Base-by-base conservation (phyloP, 2,113 vertebrate genomes). In the Gavialis gangeticus region DNA sequence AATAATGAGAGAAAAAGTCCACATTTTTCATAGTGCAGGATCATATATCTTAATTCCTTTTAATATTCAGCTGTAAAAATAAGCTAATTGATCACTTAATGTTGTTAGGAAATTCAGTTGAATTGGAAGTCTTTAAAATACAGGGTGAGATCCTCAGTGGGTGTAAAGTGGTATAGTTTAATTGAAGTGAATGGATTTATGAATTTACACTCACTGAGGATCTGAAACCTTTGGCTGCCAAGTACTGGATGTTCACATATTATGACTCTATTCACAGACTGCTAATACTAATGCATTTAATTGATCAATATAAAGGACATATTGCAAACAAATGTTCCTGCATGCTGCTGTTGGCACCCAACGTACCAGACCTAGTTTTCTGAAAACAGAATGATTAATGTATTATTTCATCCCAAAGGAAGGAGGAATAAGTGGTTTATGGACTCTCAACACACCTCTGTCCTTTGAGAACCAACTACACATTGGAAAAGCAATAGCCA, bases 401-500 rank as follows among this genome's bases (percentile, higher is more conserved):
- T 12, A 4, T 3, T 17, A 75, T 57, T 92, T 85, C 25, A 79
- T 82, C 30, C 71, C 37, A 75, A 75, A 63, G 6, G 7, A 12
- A 83, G 11, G 6, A 89, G 25, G 3, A 24, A 58, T 60, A 87
- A 60, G 5, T 84, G 6, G 4, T 91, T 91, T 75, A 73, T 37
- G 34, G 28, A 59, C 13, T 94, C 75, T 22, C 10, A n/a, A 21
- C 21, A 22, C 0, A 73, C 6, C 73, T 89, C 86, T 78, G 14
- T 89, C 71, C 46, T 77, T 34, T 10, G 22, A 15, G 82, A 93
- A 4, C 16, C 60, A 88, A 84, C 73, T 5, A 82, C 1, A 3
- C 5, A 3, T 2, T 77, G 81, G 78, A 88, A 93, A 86, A 71
- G 69, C 58, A 88, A 66, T 17, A 90, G 46, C 71, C 82, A 21